Evolutionary conservation across 2,797 vertebrate species (phyloP).

Genomic region (Mionectes olivaceus): DNA sequence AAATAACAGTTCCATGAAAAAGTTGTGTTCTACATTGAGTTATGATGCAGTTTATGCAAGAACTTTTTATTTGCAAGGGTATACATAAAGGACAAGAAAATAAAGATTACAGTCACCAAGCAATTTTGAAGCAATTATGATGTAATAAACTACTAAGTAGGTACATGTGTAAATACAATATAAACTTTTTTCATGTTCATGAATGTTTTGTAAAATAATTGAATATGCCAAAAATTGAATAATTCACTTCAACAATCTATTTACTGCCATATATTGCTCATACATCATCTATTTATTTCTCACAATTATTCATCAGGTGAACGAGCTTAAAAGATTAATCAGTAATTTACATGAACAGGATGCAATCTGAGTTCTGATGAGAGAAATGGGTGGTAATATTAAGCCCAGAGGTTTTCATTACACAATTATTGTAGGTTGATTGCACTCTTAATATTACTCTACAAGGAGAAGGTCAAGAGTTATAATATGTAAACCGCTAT

Average conservation of each 20-base stretch:
- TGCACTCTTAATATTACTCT: not conserved
- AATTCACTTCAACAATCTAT: slow-evolving; percentile 2
- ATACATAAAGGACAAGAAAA: not conserved
- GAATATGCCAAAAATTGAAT: slow-evolving; percentile 2
- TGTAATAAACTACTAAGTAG: not conserved
- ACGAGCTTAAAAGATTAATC: not conserved
- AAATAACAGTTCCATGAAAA: not conserved
- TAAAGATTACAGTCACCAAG: slow-evolving; percentile 26
- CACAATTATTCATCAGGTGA: slow-evolving; percentile 12
- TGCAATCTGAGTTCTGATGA: not conserved
- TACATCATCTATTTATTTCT: not conserved
- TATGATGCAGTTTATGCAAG: not conserved
- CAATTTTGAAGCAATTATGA: slow-evolving; percentile 28
- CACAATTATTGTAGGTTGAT: not conserved
- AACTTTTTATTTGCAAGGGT: not conserved
- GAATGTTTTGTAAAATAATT: slow-evolving; percentile 4
- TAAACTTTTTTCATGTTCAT: not conserved
- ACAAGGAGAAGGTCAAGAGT: not conserved
- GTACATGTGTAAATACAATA: not conserved
- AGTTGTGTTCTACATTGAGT: not conserved
- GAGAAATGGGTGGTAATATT: not conserved
- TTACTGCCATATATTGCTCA: not conserved
- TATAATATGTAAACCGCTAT: not conserved
- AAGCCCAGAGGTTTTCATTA: not conserved
- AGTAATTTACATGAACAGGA: not conserved